Evolutionary conservation across 2,888 invertebrate genomes (phyloP), one percentile per base, ranked within the genome.

Genomic region (Mythimna pallens): DNA sequence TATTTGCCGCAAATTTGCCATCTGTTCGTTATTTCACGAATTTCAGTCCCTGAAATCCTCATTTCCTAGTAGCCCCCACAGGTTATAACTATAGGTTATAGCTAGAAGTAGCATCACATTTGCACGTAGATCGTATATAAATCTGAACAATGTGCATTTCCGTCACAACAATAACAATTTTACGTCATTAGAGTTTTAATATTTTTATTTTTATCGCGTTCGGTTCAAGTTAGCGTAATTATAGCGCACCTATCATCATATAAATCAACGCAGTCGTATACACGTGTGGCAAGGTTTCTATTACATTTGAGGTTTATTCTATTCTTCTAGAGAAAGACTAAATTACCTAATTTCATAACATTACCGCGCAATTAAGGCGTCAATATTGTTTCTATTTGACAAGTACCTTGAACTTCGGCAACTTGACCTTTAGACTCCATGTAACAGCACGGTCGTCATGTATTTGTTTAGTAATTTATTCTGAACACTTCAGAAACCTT

Each of bases 81-180:
- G 25, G 2, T 9, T 6, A 36, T 30, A 14, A 40, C 50, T 17
- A 47, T 17, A 50, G 6, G 6, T 70, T 17, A 47, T 17, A 50
- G 6, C 9, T 70, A 67, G 20, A 14, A 6, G 8, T 14, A 20
- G 22, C 36, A n/a, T 6, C 25, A 43, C 12, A 7, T 67, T 57
- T n/a, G 17, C 40, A 25, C 14, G 57, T 40, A 34, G 17, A 43
- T 77, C 17, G 34, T 30, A n/a, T 52, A 43, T 57, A 25, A 25
- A 59, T 54, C n/a, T 30, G 50, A 22, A 52, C 7, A 73, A 43
- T 50, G 52, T 75, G 58, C 67, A 75, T 80, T 67, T 80, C 75
- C 64, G 66, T 30, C 34, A 50, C 47, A 59, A 63, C 76, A 67
- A 59, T 30, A 59, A 59, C 30, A 47, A 43, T 52, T 64, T 54